Evolutionary conservation across 1,140 invertebrate genomes (phyloP).

Genomic region (Triops longicaudatus): DNA sequence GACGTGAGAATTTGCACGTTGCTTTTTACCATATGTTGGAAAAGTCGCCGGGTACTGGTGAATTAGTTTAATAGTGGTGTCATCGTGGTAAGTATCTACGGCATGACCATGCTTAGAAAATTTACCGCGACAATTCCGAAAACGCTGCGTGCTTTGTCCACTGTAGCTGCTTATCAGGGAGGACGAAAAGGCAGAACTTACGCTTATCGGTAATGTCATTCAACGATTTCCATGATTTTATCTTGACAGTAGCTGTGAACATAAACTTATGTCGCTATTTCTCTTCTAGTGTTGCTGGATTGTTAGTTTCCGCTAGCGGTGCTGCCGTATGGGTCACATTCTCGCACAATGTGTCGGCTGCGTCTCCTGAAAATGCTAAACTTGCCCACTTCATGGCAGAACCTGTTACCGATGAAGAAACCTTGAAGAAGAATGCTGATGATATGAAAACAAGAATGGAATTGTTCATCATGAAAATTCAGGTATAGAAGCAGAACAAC

Average conservation of each 20-base stretch:
- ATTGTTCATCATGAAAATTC: slow-evolving; percentile 79
- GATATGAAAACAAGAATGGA: slow-evolving; percentile 89
- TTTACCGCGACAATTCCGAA: not conserved
- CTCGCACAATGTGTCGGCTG: not conserved
- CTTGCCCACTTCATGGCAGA: slow-evolving; percentile 59
- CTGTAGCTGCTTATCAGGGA: not conserved
- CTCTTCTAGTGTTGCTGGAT: not conserved
- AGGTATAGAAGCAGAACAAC: slow-evolving; percentile 37
- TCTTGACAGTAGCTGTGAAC: not conserved
- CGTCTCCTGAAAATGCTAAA: slow-evolving; percentile 16
- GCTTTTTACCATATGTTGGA: not conserved
- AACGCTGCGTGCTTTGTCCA: not conserved
- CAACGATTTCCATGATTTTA: not conserved
- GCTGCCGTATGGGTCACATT: not conserved
- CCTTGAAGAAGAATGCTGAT: slow-evolving; percentile 51
- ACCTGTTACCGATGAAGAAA: slow-evolving; percentile 61
- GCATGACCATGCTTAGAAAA: not conserved
- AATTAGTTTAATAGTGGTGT: not conserved
- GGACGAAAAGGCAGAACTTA: not conserved
- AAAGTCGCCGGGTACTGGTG: not conserved
- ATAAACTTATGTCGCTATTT: not conserved
- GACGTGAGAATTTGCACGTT: slow-evolving; percentile 5
- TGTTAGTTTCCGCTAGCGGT: not conserved
- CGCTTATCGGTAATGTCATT: not conserved
- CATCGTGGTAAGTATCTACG: not conserved